A percentile compares a stretch with the other conserved stretches of the same genome.
Evolutionary conservation across 2,888 invertebrate species (phyloP).

Genomic region (Syrista parreyssii): DNA sequence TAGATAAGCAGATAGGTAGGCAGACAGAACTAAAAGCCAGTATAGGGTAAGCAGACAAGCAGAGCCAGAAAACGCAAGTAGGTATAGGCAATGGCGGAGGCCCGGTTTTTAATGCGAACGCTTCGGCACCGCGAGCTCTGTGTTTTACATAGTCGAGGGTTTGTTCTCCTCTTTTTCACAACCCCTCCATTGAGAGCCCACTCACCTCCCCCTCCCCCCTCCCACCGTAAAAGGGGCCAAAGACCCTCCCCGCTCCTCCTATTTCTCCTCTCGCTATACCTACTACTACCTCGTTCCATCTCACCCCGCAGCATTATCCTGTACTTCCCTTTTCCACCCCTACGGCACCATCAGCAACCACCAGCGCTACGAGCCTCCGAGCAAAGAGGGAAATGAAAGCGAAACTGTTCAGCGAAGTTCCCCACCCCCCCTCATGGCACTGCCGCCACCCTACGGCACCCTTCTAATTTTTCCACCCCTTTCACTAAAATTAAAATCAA

Average conservation of each 20-base stretch:
- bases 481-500: slow-evolving; percentile 67
- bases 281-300: slow-evolving; percentile 2
- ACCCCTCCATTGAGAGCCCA: slow-evolving; percentile 24
- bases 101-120: slow-evolving; percentile 41
- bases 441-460: slow-evolving; percentile 55
- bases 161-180: slow-evolving; percentile 45
- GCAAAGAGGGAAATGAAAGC: slow-evolving; percentile 63
- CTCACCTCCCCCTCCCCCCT: neutral
- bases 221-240: neutral
- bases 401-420: slow-evolving; percentile 65
- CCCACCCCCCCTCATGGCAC: slow-evolving; percentile 48
- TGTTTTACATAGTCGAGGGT: slow-evolving; percentile 52
- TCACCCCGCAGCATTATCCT: slow-evolving; percentile 26
- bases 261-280: too few species aligned
- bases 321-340: slow-evolving; percentile 27
- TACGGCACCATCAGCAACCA: slow-evolving; percentile 33
- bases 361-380: slow-evolving; percentile 42
- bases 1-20: too few species aligned
- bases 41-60: neutral
- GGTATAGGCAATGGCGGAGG: slow-evolving; percentile 1
- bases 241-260: slow-evolving; percentile 17
- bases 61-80: neutral
- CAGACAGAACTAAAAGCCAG: too few species aligned
- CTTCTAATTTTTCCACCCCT: slow-evolving; percentile 67
- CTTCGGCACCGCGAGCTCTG: slow-evolving; percentile 43